These are phyloP conservation scores for Otus scops DNA, from an alignment of 2,797 vertebrate species.

Conservation along the genomic window DNA sequence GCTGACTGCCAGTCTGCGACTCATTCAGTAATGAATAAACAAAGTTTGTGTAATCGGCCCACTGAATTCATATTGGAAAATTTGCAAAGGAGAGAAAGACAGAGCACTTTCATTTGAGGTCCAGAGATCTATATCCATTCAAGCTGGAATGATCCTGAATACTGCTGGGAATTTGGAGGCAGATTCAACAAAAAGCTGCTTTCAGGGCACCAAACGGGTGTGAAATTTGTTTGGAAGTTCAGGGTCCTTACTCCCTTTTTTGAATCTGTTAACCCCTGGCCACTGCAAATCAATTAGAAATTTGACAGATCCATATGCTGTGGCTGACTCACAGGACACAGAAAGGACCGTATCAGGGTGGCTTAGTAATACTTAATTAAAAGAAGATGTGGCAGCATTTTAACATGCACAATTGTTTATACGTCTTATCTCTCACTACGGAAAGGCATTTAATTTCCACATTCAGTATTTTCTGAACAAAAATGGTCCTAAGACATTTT, in stretches of 20 bases:
- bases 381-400: slow-evolving; percentile 7
- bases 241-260: not conserved
- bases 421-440: not conserved
- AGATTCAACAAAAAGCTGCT: not conserved
- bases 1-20: not conserved
- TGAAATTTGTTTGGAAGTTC: not conserved
- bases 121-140: not conserved
- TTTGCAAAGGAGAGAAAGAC: not conserved
- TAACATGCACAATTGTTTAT: not conserved
- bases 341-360: not conserved
- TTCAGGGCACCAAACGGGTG: not conserved
- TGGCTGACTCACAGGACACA: not conserved
- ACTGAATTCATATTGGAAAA: not conserved
- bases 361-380: not conserved
- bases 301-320: not conserved
- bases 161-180: not conserved
- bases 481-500: not conserved
- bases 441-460: not conserved
- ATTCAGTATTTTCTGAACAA: not conserved
- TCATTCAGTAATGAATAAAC: not conserved
- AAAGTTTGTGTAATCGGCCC: not conserved
- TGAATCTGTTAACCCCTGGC: not conserved
- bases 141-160: not conserved
- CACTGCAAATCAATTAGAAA: not conserved
- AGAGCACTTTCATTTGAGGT: not conserved